Evolutionary conservation across 2,113 vertebrate species (phyloP), one percentile per base, ranked within the genome.

Genomic region (Sinocyclocheilus rhinocerous): DNA sequence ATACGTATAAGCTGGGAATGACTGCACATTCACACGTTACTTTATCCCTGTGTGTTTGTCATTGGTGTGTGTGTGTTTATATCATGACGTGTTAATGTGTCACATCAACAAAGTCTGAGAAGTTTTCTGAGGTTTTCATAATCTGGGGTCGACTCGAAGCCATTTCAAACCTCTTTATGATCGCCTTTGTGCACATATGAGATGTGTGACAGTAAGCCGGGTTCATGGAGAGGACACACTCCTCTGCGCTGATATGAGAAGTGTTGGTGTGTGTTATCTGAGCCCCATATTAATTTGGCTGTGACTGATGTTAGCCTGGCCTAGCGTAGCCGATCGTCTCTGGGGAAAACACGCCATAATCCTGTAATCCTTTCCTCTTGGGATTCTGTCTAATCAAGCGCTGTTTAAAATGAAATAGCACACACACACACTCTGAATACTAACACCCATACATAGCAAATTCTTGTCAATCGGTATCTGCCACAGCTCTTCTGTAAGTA

Each of bases 201-300:
- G 72, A 69, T 24, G 89, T 92, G 33, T 86, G 85, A 90, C 91
- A 88, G 90, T 78, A 77, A 59, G 89, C 45, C 57, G 91, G 89
- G 93, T 94, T 94, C 93, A 94, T 59, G 70, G 63, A 93, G 89
- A 94, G 94, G 94, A 94, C 94, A 94, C 88, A 90, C 92, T 93
- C 90, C 84, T 90, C 90, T 67, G 88, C 90, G 90, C 92, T 94
- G 93, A 90, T 92, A 94, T 91, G 90, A 22, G 76, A 88, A 88
- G 90, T 87, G 92, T 89, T 93, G 93, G 86, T 91, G 91, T 89
- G 90, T 89, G 90, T 94, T 95, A 94, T 95, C 91, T 88, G 90
- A 92, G 90, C 92, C 92, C 91, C 92, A 90, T 92, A 92, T 93
- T 94, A 93, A 95, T 95, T 94, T 93, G 92, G 92, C 90, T 89